phyloP scores from a whole-genome alignment of 2,797 vertebrate genomes.

The Adrianichthys oophorus region DNA sequence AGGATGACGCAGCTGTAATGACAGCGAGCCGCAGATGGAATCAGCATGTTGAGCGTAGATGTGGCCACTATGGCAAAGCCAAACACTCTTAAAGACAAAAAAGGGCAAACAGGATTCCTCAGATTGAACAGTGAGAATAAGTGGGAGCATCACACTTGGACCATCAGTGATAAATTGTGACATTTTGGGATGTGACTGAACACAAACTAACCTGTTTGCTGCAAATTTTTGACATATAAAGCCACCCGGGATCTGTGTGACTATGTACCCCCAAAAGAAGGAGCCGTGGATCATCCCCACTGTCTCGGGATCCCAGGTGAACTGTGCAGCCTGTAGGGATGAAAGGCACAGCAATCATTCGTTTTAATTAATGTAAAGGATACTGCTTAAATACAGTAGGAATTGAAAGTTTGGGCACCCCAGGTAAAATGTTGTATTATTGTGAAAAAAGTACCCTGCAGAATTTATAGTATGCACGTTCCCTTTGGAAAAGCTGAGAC shows the following conservation, averaged over 20 bases:
- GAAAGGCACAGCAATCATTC: slow-evolving; percentile 8
- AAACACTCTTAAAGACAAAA: slow-evolving; percentile 81
- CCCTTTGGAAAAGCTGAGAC: no score
- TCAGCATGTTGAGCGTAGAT: slow-evolving; percentile 90
- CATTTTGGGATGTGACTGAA: background rate
- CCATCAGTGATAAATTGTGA: background rate
- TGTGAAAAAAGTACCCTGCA: no score
- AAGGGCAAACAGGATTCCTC: slow-evolving; percentile 12
- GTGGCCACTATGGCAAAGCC: slow-evolving; percentile 94
- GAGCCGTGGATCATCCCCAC: slow-evolving; percentile 95
- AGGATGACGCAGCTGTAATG: slow-evolving; percentile 92
- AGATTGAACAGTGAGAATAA: slow-evolving; percentile 1
- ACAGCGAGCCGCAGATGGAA: slow-evolving; percentile 87
- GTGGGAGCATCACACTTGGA: background rate
- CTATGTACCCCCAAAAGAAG: slow-evolving; percentile 96
- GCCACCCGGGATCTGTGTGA: slow-evolving; percentile 92
- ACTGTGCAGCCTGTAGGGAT: slow-evolving; percentile 83
- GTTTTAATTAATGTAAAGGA: background rate
- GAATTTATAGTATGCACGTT: no score
- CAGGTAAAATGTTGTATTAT: no score
- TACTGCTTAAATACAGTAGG: no score
- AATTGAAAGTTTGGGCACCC: no score
- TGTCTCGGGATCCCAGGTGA: slow-evolving; percentile 92
- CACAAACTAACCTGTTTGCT: slow-evolving; percentile 83
- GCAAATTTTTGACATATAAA: slow-evolving; percentile 88